A percentile compares a stretch with the other conserved stretches of the same genome.
phyloP scores from a whole-genome alignment of 30 jellyfish, hydroid and myxozoan species.

The Aurelia aurita complex sp. Pacific region DNA sequence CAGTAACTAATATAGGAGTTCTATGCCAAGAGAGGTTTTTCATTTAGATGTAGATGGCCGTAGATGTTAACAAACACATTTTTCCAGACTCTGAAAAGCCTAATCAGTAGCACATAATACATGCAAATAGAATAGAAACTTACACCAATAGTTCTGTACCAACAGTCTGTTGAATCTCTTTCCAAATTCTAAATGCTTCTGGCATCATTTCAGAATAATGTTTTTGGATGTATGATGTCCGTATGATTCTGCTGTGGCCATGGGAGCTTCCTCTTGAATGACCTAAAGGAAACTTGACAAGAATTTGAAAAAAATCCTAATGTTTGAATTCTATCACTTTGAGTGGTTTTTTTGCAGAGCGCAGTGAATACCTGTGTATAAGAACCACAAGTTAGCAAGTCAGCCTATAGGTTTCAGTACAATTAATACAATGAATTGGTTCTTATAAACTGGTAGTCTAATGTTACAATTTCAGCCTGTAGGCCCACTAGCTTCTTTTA shows the following conservation, averaged over 20 bases:
- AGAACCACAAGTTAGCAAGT: no score
- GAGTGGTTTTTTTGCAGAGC: no score
- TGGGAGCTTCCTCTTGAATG: slow-evolving; percentile 92
- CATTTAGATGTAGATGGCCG: no score
- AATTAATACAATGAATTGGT: no score
- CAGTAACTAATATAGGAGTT: no score
- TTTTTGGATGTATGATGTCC: slow-evolving; percentile 47
- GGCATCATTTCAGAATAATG: slow-evolving; percentile 66
- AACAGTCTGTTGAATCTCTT: slow-evolving; percentile 28
- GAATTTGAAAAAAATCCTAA: background rate
- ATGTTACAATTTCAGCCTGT: no score
- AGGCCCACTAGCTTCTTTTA: no score
- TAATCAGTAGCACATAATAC: background rate
- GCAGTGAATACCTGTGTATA: no score
- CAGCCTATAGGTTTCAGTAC: no score
- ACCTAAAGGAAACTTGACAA: slow-evolving; percentile 80
- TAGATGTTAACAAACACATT: background rate
- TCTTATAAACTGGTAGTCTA: no score
- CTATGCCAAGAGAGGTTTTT: background rate
- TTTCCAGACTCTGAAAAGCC: background rate
- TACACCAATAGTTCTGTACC: slow-evolving; percentile 50
- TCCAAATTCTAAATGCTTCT: slow-evolving; percentile 70
- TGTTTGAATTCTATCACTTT: no score
- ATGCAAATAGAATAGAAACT: slow-evolving; percentile 7
- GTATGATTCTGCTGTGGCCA: slow-evolving; percentile 82